Evolutionary conservation across 2,888 invertebrate genomes (phyloP), one percentile per base, ranked within the genome.

Genomic region (Stenichneumon culpator): DNA sequence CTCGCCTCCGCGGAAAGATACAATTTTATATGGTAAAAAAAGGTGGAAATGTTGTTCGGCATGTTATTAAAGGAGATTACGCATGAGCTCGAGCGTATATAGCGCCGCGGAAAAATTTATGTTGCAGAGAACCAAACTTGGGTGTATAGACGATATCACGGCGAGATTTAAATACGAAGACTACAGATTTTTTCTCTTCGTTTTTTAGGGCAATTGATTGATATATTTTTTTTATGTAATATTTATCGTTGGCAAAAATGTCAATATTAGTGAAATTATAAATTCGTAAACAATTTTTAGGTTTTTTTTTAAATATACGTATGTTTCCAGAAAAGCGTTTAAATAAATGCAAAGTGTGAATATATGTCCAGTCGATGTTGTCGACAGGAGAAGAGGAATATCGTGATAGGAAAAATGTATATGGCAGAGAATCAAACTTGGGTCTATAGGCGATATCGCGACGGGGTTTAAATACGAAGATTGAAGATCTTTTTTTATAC

Each of bases 1-100:
- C 22, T 74, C 74, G 74, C 50, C 70, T 54, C 68, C 79, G 57
- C 75, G 80, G 65, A 86, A 80, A 86, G 79, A 32, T 39, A 75
- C 70, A 70, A 79, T 52, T 79, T 77, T 47, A 44, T 54, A 44
- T 44, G 16, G 77, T 3, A 19, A 25, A 47, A 25, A 47, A 67
- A 67, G 60, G 22, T 57, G 47, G 47, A 63, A 73, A 36, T 22
- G 57, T 57, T 39, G 57, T 16, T 36, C 72, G 25, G 52, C 44
- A 44, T 28, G 73, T 63, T 74, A 63, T 74, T 47, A 47, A 63
- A 47, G 47, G 28, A 47, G 63, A 74, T 74, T 74, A 74, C 74
- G 74, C 74, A 63, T 32, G 74, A 63, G 44, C 74, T 25, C 47
- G 74, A 47, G 63, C 47, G 25, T 32, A 14, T 63, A 44, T 25